Base-by-base conservation (phyloP, 2,888 invertebrate species). In the Micoletzkya japonica region DNA sequence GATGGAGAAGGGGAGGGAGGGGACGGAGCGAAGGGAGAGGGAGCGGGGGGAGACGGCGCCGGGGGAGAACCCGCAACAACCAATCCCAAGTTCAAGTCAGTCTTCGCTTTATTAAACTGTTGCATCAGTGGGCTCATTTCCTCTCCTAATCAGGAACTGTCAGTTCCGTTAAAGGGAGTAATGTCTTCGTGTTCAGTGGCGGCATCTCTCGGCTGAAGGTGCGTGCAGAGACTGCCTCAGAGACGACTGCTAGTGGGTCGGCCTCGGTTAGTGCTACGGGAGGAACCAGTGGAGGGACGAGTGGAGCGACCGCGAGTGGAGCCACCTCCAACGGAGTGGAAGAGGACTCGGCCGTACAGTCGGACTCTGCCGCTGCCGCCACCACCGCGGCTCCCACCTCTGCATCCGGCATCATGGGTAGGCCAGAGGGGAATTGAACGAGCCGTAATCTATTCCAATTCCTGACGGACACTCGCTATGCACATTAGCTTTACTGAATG, bases 251-350 rank as follows among this genome's bases (percentile, higher is more conserved):
- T 24, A 64, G 17, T 14, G 24, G 59, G 57, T 28, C 54, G n/a
- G 24, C 26, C 57, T 34, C 54, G 17, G 6, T 52, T 49, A 67
- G 59, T n/a, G 66, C 49, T 37, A 63, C 54, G 57, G 71, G 28
- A 52, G 24, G 30, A n/a, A 52, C 34, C 4, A 52, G 36, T n/a
- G 52, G 7, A n/a, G n/a, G 52, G 24, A 24, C 14, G 6, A 6
- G 24, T 14, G 54, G n/a, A n/a, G 24, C 24, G n/a, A 24, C 10
- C 6, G 7, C 52, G 24, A 17, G 20, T 7, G 52, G n/a, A 52
- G n/a, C 52, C 14, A n/a, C 2, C 4, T 2, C 28, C 3, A 36
- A 4, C 17, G 44, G 1, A 4, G 20, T n/a, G 59, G 37, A 37
- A 10, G 37, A n/a, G 34, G 28, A 20, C n/a, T n/a, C n/a, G n/a